Evolutionary conservation across 2,113 vertebrate genomes (phyloP), one percentile per base, ranked within the genome.

Genomic region (Talpa occidentalis): DNA sequence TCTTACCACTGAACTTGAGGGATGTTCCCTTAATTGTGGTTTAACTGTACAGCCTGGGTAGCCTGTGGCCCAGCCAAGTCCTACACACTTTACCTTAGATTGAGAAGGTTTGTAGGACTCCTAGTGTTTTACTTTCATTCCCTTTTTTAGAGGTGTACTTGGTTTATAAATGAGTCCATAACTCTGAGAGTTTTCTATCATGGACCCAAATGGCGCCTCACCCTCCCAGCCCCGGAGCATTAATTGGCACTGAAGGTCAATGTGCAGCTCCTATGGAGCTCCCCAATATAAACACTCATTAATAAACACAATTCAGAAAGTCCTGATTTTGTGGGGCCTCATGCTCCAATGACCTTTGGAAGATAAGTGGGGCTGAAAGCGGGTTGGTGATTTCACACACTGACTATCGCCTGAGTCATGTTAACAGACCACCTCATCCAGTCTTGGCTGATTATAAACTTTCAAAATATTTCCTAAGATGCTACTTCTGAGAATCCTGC

Each of bases 381-480:
- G 0, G 47, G 72, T 84, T 77, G 85, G 0, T 35, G 89, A 56
- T 24, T 83, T 88, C 40, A 69, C 24, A 70, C 2, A n/a, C 40
- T 93, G 66, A 72, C 35, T 47, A 15, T 6, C n/a, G 47, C 52
- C 73, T 30, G 28, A 64, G 35, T 52, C 73, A 52, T 0, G 0
- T 52, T 80, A 56, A 70, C 30, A 74, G 76, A 14, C 6, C 28
- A 8, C 22, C 64, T 49, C 47, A 4, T 66, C 78, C 64, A 24
- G 26, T 59, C 28, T 54, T 40, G 37, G 26, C 49, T 74, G 42
- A 40, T 79, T 74, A 79, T 24, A 94, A 79, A 87, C 52, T 94
- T 89, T 56, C 35, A 19, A 47, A 74, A 42, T 54, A 64, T 83
- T 97, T 85, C 56, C 84, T 47, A 64, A 74, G 59, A 73, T 83